A percentile compares a stretch with the other conserved stretches of the same genome.
Conservation (phyloP, 2,888 invertebrate genomes). For the Oeneis ivallda region DNA sequence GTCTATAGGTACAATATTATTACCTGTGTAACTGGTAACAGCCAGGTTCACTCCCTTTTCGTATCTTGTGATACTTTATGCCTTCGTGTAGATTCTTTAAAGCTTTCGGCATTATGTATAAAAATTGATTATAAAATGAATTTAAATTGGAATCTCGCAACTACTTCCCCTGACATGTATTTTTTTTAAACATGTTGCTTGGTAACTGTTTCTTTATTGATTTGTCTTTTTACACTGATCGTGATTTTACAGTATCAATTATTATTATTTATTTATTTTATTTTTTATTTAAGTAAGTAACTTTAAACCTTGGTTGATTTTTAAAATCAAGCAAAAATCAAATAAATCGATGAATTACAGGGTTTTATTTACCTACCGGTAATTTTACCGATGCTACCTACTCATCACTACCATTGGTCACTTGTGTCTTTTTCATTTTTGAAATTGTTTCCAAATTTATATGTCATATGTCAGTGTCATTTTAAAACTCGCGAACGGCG, state of each 20-base stretch:
- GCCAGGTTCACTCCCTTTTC: conserved; percentile 60
- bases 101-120: conserved; percentile 63
- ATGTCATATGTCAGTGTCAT: conserved; percentile 7
- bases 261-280: no score
- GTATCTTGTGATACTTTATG: conserved; percentile 61
- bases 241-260: not conserved
- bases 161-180: not conserved
- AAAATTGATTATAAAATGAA: conserved; percentile 35
- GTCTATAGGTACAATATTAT: not conserved
- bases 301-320: no score
- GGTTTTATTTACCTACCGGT: no score
- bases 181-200: conserved; percentile 35
- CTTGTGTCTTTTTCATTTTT: no score
- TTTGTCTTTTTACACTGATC: not conserved
- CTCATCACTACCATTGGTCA: conserved; percentile 1
- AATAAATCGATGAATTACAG: no score
- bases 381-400: not conserved
- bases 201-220: conserved; percentile 28
- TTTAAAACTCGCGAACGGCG: not conserved
- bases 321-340: no score
- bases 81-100: conserved; percentile 57
- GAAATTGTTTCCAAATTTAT: no score
- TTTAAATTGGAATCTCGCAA: conserved; percentile 1
- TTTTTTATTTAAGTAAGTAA: no score
- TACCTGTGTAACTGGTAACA: conserved; percentile 73